A percentile compares a stretch with the other conserved stretches of the same genome.
Evolutionary conservation across 2,888 invertebrate genomes (phyloP).

Genomic region (Lochmaea crataegi): DNA sequence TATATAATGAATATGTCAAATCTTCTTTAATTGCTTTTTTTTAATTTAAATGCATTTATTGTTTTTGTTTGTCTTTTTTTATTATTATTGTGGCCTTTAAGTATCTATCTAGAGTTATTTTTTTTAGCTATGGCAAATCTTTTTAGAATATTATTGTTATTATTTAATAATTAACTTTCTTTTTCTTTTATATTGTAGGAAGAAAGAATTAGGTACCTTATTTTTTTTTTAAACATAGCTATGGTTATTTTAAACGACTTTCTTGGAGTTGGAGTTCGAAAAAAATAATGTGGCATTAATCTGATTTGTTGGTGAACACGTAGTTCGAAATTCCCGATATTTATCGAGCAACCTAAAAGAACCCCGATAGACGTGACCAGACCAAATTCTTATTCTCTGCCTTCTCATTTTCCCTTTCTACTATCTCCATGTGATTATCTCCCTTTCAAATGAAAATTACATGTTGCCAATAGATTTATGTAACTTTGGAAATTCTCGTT

Average conservation of each 20-base stretch:
- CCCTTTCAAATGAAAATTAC: neutral
- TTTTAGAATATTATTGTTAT: too few relatives aligned
- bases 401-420: conserved; percentile 11
- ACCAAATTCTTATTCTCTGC: conserved; percentile 11
- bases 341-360: conserved; percentile 11
- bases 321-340: neutral
- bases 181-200: too few relatives aligned
- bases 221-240: too few relatives aligned
- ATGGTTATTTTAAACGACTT: neutral
- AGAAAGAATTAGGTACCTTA: too few relatives aligned
- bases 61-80: too few relatives aligned
- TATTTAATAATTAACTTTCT: too few relatives aligned
- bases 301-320: conserved; percentile 18
- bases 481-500: neutral
- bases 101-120: too few relatives aligned
- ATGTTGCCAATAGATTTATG: neutral
- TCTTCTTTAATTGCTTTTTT: too few relatives aligned
- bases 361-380: conserved; percentile 10
- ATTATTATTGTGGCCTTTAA: too few relatives aligned
- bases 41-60: too few relatives aligned
- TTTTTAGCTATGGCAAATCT: too few relatives aligned
- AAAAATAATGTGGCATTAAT: conserved; percentile 13
- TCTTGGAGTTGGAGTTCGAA: neutral
- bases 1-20: too few relatives aligned
- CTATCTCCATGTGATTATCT: neutral